These are phyloP conservation scores for Drosophila cyrtoloma DNA, from an alignment of 2,888 invertebrate species.

Conservation along the genomic window DNA sequence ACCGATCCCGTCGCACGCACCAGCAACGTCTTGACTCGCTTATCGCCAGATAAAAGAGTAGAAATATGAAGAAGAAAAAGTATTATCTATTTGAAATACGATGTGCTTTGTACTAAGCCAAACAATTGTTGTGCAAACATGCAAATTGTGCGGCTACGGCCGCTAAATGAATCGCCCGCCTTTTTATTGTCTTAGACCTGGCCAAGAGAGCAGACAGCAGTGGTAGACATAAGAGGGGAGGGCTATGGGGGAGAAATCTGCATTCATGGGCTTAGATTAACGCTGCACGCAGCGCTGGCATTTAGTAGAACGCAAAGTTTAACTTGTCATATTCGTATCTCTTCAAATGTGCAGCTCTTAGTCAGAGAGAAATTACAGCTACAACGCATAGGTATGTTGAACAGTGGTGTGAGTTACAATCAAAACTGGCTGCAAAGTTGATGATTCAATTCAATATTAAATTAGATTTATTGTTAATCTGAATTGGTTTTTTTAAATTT, in stretches of 20 bases:
- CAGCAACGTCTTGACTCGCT: slow-evolving; percentile 41
- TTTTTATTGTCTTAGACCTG: slow-evolving; percentile 68
- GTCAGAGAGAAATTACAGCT: slow-evolving; percentile 47
- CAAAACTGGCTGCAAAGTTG: too few species aligned
- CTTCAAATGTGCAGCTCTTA: slow-evolving; percentile 73
- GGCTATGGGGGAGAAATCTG: slow-evolving; percentile 19
- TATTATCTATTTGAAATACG: slow-evolving; percentile 77
- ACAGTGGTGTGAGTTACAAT: slow-evolving; percentile 37
- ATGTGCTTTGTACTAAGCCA: slow-evolving; percentile 68
- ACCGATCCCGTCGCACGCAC: slow-evolving; percentile 14
- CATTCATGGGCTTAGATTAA: slow-evolving; percentile 55
- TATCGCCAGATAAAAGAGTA: slow-evolving; percentile 68
- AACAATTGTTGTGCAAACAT: slow-evolving; percentile 82
- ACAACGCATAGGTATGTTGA: slow-evolving; percentile 21
- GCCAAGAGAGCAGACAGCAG: slow-evolving; percentile 19
- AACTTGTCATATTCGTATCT: slow-evolving; percentile 80
- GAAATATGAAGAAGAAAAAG: slow-evolving; percentile 27
- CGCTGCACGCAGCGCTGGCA: slow-evolving; percentile 65
- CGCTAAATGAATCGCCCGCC: slow-evolving; percentile 77
- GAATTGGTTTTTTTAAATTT: too few species aligned
- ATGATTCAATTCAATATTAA: not conserved
- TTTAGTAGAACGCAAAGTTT: slow-evolving; percentile 72
- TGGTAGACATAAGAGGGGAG: not conserved
- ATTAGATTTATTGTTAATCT: not conserved
- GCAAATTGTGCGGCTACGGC: slow-evolving; percentile 73